Evolutionary conservation across 2,888 invertebrate genomes (phyloP), one percentile per base, ranked within the genome.

Genomic region (Pegoplata infirma): DNA sequence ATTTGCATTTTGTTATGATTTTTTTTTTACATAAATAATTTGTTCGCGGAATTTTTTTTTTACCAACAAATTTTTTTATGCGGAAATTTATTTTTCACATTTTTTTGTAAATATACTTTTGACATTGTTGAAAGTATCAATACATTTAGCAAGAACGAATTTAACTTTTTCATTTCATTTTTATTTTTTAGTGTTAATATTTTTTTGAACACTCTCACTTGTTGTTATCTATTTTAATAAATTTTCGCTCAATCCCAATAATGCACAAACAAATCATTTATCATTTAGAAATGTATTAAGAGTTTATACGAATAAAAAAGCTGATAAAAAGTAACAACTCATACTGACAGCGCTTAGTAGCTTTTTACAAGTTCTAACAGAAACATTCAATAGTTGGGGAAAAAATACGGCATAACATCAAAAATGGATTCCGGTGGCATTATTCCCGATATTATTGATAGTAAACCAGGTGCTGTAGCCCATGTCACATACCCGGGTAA

Each of bases 381-480:
- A 14, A 28, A 28, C 55, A 55, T 19, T 0, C 23, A 56, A 32
- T 0, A 19, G 4, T 40, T 32, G 32, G 3, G n/a, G n/a, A n/a
- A n/a, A n/a, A n/a, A n/a, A 25, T 25, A 25, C 6, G 3, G 25
- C 6, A 25, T 25, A 4, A 40, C 1, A 53, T 53, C 19, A 81
- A 66, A 53, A 66, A 86, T 86, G 86, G 85, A 87, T 82, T 81
- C 85, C 55, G 83, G 80, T 74, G 86, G 85, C 59, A 86, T 86
- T 61, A 84, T 86, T 82, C 86, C 86, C 63, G 86, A 87, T 81
- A 85, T 87, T 69, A 85, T 87, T 64, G 86, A 87, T 51, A 82
- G 76, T 6, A 84, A 83, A 74, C 86, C 86, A 19, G 82, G 83
- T 71, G 82, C 81, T n/a, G 69, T 81, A 46, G 82, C 80, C 7